A percentile compares a stretch with the other conserved stretches of the same genome.
phyloP scores from a whole-genome alignment of 2,888 invertebrate species.

The Teleiodes luculella region DNA sequence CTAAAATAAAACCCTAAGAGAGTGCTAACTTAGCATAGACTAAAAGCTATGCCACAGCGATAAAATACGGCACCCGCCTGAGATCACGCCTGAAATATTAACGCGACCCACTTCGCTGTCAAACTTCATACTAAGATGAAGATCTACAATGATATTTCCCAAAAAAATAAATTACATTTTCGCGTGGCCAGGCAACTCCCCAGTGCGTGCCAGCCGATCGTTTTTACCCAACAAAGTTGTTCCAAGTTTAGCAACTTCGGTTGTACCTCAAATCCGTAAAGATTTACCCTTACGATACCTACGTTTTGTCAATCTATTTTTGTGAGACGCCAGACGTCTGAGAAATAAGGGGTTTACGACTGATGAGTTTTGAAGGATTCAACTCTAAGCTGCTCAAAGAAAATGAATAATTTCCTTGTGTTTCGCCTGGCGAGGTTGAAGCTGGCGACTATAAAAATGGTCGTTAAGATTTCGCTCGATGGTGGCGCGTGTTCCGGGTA shows the following conservation, averaged over 20 bases:
- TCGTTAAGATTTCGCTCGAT: not conserved
- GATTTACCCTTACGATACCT: not conserved
- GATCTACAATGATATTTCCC: conserved; percentile 19
- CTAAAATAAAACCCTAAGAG: not conserved
- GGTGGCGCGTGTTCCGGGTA: not conserved
- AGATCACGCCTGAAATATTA: conserved; percentile 12
- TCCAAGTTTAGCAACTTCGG: not conserved
- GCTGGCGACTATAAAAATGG: not conserved
- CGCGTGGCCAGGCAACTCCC: conserved; percentile 22
- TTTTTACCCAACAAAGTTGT: conserved; percentile 20
- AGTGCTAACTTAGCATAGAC: not conserved
- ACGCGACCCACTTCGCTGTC: conserved; percentile 12
- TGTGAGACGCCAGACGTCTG: not conserved
- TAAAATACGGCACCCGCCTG: not conserved
- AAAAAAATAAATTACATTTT: conserved; percentile 28
- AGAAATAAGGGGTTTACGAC: not conserved
- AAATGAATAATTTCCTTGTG: conserved; percentile 8
- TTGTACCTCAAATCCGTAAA: not conserved
- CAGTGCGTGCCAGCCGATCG: conserved; percentile 20
- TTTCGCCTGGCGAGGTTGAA: not conserved
- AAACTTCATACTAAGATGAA: conserved; percentile 17
- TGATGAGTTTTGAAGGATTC: not conserved
- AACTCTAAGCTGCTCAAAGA: not conserved
- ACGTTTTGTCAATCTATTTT: not conserved
- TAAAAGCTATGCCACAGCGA: not conserved